Evolutionary conservation across 2,888 invertebrate species (phyloP), one percentile per base, ranked within the genome.

Genomic region (Polydrusus cervinus): DNA sequence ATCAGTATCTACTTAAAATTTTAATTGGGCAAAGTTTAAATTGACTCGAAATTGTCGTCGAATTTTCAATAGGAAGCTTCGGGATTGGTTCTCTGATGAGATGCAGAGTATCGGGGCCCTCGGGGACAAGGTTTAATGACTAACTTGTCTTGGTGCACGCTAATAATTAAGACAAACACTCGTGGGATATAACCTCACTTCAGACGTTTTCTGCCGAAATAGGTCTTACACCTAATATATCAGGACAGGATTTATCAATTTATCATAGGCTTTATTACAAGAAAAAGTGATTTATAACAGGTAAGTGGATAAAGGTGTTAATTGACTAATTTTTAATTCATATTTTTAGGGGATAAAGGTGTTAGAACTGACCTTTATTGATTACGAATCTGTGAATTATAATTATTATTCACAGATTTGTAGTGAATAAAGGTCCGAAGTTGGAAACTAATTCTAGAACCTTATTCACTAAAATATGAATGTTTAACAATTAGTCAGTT

Each of bases 161-260:
- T 85, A 86, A 87, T 87, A 87, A 87, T 87, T 87, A 87, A 87
- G 87, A 87, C 86, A 87, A 87, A 87, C 86, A 87, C 87, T 85
- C 87, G 82, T 85, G 87, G 87, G 87, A 86, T 83, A 79, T 78
- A 78, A 78, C 78, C 79, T 79, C 78, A 75, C 78, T 82, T 78
- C 75, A 76, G 77, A 78, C 74, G 65, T 73, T 78, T 78, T 78
- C 76, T 74, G 74, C 79, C 77, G 73, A 77, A 75, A 71, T 66
- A 73, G 67, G 69, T 75, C 75, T 77, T 71, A 67, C 74, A 79
- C 78, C 79, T 78, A 71, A 38, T 25, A 65, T 74, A 25, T 25
- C 25, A 78, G 73, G 61, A 30, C 64, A 65, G 72, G 18, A 70
- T 70, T 66, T 71, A 11, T 18, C 11, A 20, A 20, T 20, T 20